Base-by-base conservation (phyloP, 1,140 invertebrate genomes). In the Conopomorpha cramerella region DNA sequence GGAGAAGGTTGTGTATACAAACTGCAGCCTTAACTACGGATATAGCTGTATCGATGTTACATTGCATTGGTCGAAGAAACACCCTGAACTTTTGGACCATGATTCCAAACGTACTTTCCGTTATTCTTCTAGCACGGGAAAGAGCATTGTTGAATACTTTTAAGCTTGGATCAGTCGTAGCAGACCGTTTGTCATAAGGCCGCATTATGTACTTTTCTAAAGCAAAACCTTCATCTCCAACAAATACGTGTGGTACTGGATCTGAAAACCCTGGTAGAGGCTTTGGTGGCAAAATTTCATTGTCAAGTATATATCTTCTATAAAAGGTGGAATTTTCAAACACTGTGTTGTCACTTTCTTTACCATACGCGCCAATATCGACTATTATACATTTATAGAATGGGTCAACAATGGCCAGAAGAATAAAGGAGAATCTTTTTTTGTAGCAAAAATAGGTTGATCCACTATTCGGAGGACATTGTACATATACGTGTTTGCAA, bases 181-280 rank as follows among this genome's bases (percentile, higher is more conserved):
- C 49, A 39, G 60, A 68, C 38, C 34, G 46, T 11, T 45, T 41
- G 18, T 60, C 45, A 42, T 67, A 82, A 43, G 74, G 78, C 30
- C 63, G 65, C 56, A 81, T 59, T 45, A 81, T 27, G 39, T 68
- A 59, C 6, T 46, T 38, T 19, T 36, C 50, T 36, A 81, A 38
- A 15, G 58, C 55, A 57, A 80, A 81, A 35, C 72, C 71, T 41
- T 80, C 73, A 57, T 81, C 77, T 16, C 62, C 79, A 25, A 80
- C 55, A 42, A 80, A 35, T 16, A 68, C 45, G 42, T 62, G 48
- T 10, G 57, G 54, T 18, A 41, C 41, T 43, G 31, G 38, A 39
- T 39, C 38, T 34, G 34, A 34, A 36, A 37, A 26, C 35, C 30
- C 39, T 38, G 35, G 36, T 36, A 46, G 41, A 41, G 42, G 40